These are phyloP conservation scores for Australoheros scitulus DNA, from an alignment of 2,113 vertebrate species.

Conservation along the genomic window DNA sequence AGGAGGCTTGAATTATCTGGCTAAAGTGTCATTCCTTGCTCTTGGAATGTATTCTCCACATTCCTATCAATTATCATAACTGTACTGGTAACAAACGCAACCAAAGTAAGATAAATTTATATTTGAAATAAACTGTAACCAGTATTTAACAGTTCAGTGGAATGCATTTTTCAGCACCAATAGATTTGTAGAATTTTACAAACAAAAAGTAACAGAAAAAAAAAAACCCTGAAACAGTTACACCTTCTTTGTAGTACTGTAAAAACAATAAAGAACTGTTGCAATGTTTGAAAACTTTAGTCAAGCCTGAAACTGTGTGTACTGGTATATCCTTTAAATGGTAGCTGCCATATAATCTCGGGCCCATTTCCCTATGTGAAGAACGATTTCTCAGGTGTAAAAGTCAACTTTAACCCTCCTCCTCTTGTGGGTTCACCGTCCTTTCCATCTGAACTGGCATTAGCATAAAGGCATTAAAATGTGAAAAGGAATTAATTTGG, in stretches of 20 bases:
- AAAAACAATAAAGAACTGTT: conserved; percentile 1
- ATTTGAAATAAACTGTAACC: background rate
- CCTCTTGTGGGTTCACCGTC: conserved; percentile 72
- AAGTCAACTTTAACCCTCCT: conserved; percentile 79
- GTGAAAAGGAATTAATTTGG: conserved; percentile 88
- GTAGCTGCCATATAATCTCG: conserved; percentile 21
- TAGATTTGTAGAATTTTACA: background rate
- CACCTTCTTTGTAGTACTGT: background rate
- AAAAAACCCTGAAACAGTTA: background rate
- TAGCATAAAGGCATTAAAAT: conserved; percentile 87
- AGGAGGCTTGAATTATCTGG: background rate
- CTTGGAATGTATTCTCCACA: background rate
- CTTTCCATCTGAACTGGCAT: conserved; percentile 76
- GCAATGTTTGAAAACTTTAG: conserved; percentile 18
- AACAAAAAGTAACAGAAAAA: background rate
- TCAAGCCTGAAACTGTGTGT: conserved; percentile 21
- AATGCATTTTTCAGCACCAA: background rate
- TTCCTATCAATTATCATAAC: background rate
- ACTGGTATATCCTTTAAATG: conserved; percentile 32
- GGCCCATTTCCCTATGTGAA: conserved; percentile 60
- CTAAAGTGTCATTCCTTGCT: background rate
- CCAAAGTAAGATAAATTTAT: background rate
- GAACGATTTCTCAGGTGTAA: conserved; percentile 71
- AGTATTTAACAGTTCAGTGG: background rate
- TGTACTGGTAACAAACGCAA: background rate